A percentile compares a stretch with the other conserved stretches of the same genome.
Conservation (phyloP, 2,888 invertebrate species). For the Campoplex nolae region DNA sequence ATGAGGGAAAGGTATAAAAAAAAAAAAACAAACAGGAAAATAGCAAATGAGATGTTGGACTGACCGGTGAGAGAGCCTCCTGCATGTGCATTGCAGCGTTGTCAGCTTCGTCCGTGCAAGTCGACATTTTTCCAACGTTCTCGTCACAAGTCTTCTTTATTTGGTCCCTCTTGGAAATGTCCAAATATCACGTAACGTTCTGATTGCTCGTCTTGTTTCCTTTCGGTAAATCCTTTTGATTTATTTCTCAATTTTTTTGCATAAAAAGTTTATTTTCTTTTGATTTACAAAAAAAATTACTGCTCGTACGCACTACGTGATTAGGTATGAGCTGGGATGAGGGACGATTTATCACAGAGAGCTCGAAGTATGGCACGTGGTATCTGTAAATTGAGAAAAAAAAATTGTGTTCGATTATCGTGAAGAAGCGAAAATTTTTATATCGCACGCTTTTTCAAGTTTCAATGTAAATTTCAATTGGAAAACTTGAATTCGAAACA, state of each 20-base stretch:
- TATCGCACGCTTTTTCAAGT: too few relatives aligned
- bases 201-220: slow-evolving; percentile 14
- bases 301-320: slow-evolving; percentile 36
- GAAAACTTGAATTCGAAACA: too few relatives aligned
- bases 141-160: slow-evolving; percentile 63
- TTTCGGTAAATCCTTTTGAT: not conserved
- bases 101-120: slow-evolving; percentile 83
- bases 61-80: slow-evolving; percentile 83
- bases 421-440: not conserved
- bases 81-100: slow-evolving; percentile 82
- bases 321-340: slow-evolving; percentile 39
- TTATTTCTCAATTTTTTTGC: slow-evolving; percentile 22
- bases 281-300: slow-evolving; percentile 15
- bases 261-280: not conserved
- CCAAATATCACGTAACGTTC: slow-evolving; percentile 32
- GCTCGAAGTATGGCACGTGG: slow-evolving; percentile 82
- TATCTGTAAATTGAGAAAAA: not conserved
- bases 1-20: not conserved
- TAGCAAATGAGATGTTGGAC: slow-evolving; percentile 68
- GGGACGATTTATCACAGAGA: slow-evolving; percentile 82
- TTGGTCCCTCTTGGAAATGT: slow-evolving; percentile 50
- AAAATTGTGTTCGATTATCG: not conserved
- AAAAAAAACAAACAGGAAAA: not conserved
- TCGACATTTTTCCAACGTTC: slow-evolving; percentile 81
- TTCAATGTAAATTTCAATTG: too few relatives aligned